Base-by-base conservation (phyloP, 2,113 vertebrate genomes). In the Amphiprion ocellaris region DNA sequence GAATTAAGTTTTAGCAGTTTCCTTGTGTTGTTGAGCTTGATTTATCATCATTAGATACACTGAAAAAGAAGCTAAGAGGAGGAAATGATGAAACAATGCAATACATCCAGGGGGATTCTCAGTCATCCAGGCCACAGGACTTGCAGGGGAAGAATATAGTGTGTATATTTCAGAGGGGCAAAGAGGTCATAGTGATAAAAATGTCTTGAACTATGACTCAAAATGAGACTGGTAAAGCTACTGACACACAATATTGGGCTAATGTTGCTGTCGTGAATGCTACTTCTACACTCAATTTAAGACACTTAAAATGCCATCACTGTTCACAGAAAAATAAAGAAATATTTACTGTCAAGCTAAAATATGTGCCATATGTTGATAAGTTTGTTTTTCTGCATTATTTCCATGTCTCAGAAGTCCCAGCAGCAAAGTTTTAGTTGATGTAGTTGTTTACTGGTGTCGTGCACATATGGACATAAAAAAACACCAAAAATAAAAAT, bases 21-120 rank as follows among this genome's bases (percentile, higher is more conserved):
- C 21, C 67, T 37, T 21, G 54, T 49, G 21, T 59, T 69, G 63
- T 69, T 21, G 23, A 62, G 60, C 60, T 77, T 74, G 64, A 74
- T 82, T 82, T 63, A 81, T 66, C 23, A 26, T 79, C 37, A 60
- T 66, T 72, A 67, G 67, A 66, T 60, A 69, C 65, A 26, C 76
- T 76, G 26, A 53, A 69, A 69, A 55, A 68, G 9, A 63, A 33
- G 52, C 2, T 3, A 60, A 67, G 28, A 19, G 30, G 24, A 70
- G 23, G 33, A 61, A 70, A 64, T 73, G 30, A 30, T 55, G 24
- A 44, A 61, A 39, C 17, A 41, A 56, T 61, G 66, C 30, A 50
- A 53, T 49, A 12, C 8, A 28, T 54, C n/a, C 55, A 28, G 52
- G 54, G 55, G 41, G 37, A 41, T 41, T 64, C 26, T 12, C 14